Conservation (phyloP, 2,888 invertebrate species). For the Sepiola atlantica region DNA sequence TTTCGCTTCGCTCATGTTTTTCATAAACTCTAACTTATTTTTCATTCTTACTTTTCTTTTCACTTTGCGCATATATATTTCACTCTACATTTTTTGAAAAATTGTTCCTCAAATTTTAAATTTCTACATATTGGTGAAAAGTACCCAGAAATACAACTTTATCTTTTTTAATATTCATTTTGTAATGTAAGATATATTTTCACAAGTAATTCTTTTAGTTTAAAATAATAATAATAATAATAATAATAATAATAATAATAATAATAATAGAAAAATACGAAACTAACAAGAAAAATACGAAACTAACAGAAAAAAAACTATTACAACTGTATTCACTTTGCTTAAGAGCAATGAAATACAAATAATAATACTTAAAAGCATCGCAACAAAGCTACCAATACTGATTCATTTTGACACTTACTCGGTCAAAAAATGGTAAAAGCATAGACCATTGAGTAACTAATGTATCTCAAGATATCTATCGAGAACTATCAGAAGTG, state of each 20-base stretch:
- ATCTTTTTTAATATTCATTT: not conserved
- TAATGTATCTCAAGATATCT: constrained; percentile 20
- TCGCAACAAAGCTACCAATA: not conserved
- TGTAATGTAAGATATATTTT: not conserved
- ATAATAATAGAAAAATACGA: not conserved
- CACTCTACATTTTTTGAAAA: too few species aligned
- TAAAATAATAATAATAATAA: not conserved
- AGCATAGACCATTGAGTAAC: not conserved
- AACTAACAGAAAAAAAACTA: not conserved
- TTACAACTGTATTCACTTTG: not conserved
- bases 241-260: too few species aligned
- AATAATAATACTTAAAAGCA: not conserved
- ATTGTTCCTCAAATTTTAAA: not conserved
- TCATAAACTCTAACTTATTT: not conserved
- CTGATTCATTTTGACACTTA: not conserved
- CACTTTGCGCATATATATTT: not conserved
- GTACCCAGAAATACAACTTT: not conserved
- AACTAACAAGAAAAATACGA: not conserved
- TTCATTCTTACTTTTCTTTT: not conserved
- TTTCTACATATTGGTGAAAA: not conserved
- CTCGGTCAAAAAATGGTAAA: constrained; percentile 12
- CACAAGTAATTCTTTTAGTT: not conserved
- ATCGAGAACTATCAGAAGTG: constrained; percentile 1
- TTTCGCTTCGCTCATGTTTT: not conserved
- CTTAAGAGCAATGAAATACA: not conserved